Evolutionary conservation across 2,797 vertebrate species (phyloP), one percentile per base, ranked within the genome.

Genomic region (Xiphorhynchus erythropygius): DNA sequence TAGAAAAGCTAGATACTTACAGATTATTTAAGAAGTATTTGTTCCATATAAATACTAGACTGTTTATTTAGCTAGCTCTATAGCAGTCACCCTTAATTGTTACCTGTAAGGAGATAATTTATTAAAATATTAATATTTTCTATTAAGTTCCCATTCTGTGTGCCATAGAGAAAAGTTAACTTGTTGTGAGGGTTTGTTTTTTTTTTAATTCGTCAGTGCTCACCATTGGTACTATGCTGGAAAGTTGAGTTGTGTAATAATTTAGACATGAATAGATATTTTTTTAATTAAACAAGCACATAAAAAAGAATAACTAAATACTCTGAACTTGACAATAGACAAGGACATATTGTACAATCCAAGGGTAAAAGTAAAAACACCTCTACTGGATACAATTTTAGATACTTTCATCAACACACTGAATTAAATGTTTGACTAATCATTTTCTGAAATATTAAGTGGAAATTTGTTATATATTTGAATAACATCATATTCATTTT

Each of bases 391-490:
- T 41, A 9, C 1, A 8, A 53, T 53, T 81, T 41, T 28, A 35
- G 16, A n/a, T 8, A 2, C 47, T 75, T 28, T 1, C 21, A 39
- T 47, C 74, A 75, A 56, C 33, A 56, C 13, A 10, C 17, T 24
- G 5, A 53, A 49, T 46, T 18, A 55, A 87, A 77, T 55, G 21
- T 82, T 76, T 90, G 32, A 91, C 64, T 88, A 85, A 56, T 33
- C 4, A 59, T 53, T 60, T 87, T 74, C 50, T 92, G 63, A 96
- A 96, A 85, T 82, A 76, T 82, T 85, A 75, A 55, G 28, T 60
- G 35, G 4, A 92, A 83, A 70, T 44, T 35, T 76, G 5, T 68
- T 63, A 44, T 32, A 22, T 30, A 37, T 71, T 69, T 91, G 22
- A 76, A 60, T 27, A 67, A 65, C 25, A 37, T 55, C 1, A 35